Evolutionary conservation across 2,797 vertebrate species (phyloP).

Genomic region (Dendrocincla fuliginosa): DNA sequence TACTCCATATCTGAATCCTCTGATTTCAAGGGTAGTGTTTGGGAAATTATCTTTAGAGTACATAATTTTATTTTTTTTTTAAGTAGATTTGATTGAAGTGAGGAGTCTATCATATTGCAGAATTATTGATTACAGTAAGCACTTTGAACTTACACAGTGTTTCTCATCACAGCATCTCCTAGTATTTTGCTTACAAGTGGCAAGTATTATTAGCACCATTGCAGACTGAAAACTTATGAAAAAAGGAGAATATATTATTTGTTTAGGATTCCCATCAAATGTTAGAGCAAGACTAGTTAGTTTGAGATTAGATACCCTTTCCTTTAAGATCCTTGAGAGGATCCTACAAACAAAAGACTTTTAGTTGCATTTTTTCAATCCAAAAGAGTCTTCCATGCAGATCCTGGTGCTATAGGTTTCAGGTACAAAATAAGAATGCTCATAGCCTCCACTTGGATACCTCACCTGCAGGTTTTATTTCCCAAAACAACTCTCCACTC

Average conservation of each 20-base stretch:
- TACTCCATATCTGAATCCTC: constrained; percentile 1
- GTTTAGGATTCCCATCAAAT: not conserved
- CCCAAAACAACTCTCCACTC: not conserved
- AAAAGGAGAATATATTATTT: not conserved
- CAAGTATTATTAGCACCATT: not conserved
- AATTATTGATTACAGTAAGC: constrained; percentile 27
- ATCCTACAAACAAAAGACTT: not conserved
- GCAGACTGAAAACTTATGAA: not conserved
- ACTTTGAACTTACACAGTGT: not conserved
- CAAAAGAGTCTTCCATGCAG: not conserved
- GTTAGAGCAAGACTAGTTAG: not conserved
- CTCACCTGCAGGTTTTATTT: not conserved
- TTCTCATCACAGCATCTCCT: not conserved
- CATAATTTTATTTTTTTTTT: not conserved
- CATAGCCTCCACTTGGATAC: not conserved
- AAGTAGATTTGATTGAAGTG: not conserved
- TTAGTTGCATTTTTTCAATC: not conserved
- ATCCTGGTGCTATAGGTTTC: not conserved
- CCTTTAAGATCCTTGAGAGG: not conserved
- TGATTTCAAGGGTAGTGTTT: constrained; percentile 33
- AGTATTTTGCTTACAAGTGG: not conserved
- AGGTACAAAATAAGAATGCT: not conserved
- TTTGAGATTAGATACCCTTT: not conserved
- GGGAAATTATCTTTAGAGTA: constrained; percentile 26
- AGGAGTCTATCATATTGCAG: constrained; percentile 1